Base-by-base conservation (phyloP, 2,888 invertebrate species). In the Dichetophora obliterata region DNA sequence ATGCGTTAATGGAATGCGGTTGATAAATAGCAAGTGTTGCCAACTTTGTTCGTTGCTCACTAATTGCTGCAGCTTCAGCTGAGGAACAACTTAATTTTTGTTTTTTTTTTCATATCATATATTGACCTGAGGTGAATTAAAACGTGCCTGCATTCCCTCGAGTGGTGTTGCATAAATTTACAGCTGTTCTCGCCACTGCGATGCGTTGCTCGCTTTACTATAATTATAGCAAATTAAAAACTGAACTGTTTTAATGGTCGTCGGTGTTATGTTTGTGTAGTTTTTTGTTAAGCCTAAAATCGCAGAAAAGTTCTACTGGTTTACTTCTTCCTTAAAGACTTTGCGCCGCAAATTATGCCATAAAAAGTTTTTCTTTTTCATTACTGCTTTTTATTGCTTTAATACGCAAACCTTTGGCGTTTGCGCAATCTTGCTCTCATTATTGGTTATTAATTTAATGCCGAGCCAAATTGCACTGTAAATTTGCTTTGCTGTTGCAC, bases 381-480 rank as follows among this genome's bases (percentile, higher is more conserved):
- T 24, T 2, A 14, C 14, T 61, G 14, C 27, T 61, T 61, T 24
- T 63, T 63, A n/a, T 63, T 14, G 14, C n/a, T 31, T 31, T 65
- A 16, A 19, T 22, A 48, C 48, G 16, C 14, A 48, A 73, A 61
- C 72, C 71, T 59, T 63, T 52, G 52, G 73, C 57, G 54, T 70
- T 54, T 70, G 59, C 61, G 59, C 61, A 72, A 72, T 66, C 16
- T 31, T 37, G 54, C 65, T 31, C 74, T 74, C 66, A 74, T 74
- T 74, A 74, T 65, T 74, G 66, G 74, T 74, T 74, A 74, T 74
- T 74, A 74, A 74, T 74, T 72, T 72, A 72, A 72, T 72, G 72
- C 72, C 59, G 72, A 16, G 27, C 22, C 54, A 74, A 74, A 74
- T 74, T 74, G 74, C 54, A 24, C 54, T 66, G 74, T 74, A 74